A percentile compares a stretch with the other conserved stretches of the same genome.
Conservation (phyloP, 2,113 vertebrate genomes). For the Leptobrachium leishanense region DNA sequence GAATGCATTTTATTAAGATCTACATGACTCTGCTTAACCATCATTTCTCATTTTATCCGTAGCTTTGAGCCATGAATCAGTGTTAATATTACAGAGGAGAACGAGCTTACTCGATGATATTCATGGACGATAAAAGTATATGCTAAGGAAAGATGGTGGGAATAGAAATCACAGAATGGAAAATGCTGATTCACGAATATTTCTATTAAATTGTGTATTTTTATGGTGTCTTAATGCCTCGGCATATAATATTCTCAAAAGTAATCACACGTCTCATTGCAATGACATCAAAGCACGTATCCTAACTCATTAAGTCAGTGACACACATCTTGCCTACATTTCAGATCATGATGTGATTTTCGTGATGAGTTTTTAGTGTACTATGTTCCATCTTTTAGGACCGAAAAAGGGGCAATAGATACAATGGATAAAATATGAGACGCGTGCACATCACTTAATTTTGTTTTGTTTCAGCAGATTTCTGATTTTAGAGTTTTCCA, state of each 20-base stretch:
- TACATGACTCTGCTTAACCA: not conserved
- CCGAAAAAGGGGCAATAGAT: too few species aligned
- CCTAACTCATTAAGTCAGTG: slow-evolving; percentile 23
- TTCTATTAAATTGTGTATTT: slow-evolving; percentile 23
- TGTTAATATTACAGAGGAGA: not conserved
- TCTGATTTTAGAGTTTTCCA: too few species aligned
- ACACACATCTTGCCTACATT: slow-evolving; percentile 6
- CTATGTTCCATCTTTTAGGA: too few species aligned
- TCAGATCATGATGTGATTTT: not conserved
- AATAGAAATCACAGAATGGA: not conserved
- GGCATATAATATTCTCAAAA: slow-evolving; percentile 16
- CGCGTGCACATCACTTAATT: too few species aligned
- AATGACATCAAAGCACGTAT: slow-evolving; percentile 34
- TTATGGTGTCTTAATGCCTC: not conserved
- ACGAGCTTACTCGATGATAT: not conserved
- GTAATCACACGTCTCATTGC: slow-evolving; percentile 34
- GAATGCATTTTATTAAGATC: not conserved
- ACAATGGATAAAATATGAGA: too few species aligned
- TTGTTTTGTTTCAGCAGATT: too few species aligned
- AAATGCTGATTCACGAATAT: slow-evolving; percentile 2
- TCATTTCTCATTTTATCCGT: not conserved
- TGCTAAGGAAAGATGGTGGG: not conserved
- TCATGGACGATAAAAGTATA: not conserved
- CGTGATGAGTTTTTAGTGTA: too few species aligned
- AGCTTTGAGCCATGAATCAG: not conserved